Evolutionary conservation across 2,113 vertebrate species (phyloP), one percentile per base, ranked within the genome.

Genomic region (Lycaon pictus): DNA sequence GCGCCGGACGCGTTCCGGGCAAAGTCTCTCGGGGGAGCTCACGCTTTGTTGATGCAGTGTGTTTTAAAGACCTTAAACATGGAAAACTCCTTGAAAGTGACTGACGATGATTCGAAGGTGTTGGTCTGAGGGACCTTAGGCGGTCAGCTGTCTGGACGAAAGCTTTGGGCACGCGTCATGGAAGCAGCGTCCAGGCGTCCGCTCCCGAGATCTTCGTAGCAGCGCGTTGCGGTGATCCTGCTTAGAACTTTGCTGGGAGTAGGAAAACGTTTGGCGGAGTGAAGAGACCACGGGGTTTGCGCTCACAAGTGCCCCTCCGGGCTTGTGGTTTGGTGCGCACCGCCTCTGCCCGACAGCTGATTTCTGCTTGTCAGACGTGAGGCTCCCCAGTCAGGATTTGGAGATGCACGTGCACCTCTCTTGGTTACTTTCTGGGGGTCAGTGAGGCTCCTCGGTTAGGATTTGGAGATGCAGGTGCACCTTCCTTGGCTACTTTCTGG

Each of bases 321-420:
- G 53, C n/a, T 0, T 23, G 5, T 19, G 29, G 37, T 58, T 32
- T 17, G 17, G 37, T 80, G 0, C 15, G 0, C 48, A 16, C 16
- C 13, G 7, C 35, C 58, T 55, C 71, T 92, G 43, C 43, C 23
- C 88, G 29, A 51, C 72, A 62, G 35, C 12, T 43, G 29, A 10
- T 65, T 17, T 16, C 11, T 76, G 43, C 11, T 3, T 48, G 27
- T 29, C 29, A 27, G 11, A n/a, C 4, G 35, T 22, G 32, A 35
- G 63, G 32, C 56, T 90, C 77, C 60, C 43, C 23, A 48, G 48
- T 48, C 43, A 43, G 43, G 43, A 43, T 43, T 43, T 43, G 43
- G 43, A 43, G 43, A 43, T 43, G 43, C 43, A 43, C 6, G 43
- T 43, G 43, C 43, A 43, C 43, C 43, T 7, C 6, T 6, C 43